Evolutionary conservation across 2,113 vertebrate species (phyloP), one percentile per base, ranked within the genome.

Genomic region (Oryzias javanicus): DNA sequence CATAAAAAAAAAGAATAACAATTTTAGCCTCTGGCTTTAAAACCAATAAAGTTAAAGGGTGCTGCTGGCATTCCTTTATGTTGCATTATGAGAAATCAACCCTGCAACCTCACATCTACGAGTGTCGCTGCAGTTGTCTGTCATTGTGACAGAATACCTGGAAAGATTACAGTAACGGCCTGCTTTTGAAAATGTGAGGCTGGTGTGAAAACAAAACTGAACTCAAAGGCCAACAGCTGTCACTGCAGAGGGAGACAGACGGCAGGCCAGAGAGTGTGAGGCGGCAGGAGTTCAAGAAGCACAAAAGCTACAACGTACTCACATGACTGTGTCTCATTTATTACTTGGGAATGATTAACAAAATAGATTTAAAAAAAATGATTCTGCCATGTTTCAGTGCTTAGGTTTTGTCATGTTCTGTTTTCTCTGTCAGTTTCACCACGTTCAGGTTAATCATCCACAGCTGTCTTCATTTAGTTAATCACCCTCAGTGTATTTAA

Each of bases 141-240:
- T 86, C 76, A 79, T 48, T 8, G 49, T 40, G 51, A 76, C 70
- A 29, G n/a, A 67, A 59, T 18, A 44, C 74, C 60, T 49, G 12
- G 53, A 8, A 14, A 64, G 42, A 49, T 49, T 71, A 78, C 16
- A 55, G 70, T 79, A 80, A 86, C 66, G 76, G 76, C 51, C 15
- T 53, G 55, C 64, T 57, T 72, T 66, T 84, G 72, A 80, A 85
- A 79, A 83, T 71, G 70, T 64, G 74, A 81, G 59, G 76, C 60
- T 46, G 4, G 41, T 53, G 64, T 74, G 74, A 71, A 72, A 78
- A 79, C 60, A 52, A 42, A 20, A 49, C 27, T 13, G 49, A 70
- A 53, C 62, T 82, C 51, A 89, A 90, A 90, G 86, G 86, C 80
- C 83, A n/a, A 89, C 60, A 82, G 70, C 75, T 83, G 85, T 85